These are phyloP conservation scores for Acestrorhynchus altus DNA, from an alignment of 2,797 vertebrate genomes.

Conservation along the genomic window DNA sequence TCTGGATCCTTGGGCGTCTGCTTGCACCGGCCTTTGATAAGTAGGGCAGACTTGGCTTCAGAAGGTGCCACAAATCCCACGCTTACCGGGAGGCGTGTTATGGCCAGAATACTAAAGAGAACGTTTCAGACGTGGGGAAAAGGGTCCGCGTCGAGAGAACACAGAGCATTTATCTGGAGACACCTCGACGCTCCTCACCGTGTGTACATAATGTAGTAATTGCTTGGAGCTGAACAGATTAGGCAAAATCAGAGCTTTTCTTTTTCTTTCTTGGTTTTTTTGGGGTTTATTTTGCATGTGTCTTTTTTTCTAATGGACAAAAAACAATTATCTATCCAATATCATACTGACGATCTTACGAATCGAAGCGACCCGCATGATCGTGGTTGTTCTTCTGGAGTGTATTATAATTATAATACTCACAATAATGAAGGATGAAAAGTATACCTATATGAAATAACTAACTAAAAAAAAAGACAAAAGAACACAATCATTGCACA, in stretches of 20 bases:
- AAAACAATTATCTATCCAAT: conserved; percentile 76
- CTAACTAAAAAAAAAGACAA: conserved; percentile 46
- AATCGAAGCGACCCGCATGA: conserved; percentile 87
- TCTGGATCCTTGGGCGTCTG: not conserved
- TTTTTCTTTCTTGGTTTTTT: conserved; percentile 60
- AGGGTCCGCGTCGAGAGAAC: conserved; percentile 25
- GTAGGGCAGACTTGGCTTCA: not conserved
- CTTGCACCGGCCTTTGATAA: not conserved
- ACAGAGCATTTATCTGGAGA: conserved; percentile 51
- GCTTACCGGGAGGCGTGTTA: conserved; percentile 5
- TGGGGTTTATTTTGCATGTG: conserved; percentile 94
- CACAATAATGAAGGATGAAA: conserved; percentile 66
- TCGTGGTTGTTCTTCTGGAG: conserved; percentile 80
- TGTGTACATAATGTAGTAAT: conserved; percentile 83
- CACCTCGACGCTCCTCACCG: conserved; percentile 63
- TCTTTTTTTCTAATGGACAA: conserved; percentile 85
- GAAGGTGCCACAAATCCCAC: not conserved
- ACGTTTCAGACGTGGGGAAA: conserved; percentile 14
- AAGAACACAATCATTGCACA: conserved; percentile 77
- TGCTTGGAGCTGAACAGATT: conserved; percentile 79
- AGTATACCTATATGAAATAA: conserved; percentile 48
- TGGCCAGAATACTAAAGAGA: conserved; percentile 29
- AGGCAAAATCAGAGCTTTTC: conserved; percentile 76
- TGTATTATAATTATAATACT: conserved; percentile 73
- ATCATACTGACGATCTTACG: conserved; percentile 72